These are phyloP conservation scores for Chymomyza costata DNA, from an alignment of 1,140 invertebrate species.

Conservation along the genomic window DNA sequence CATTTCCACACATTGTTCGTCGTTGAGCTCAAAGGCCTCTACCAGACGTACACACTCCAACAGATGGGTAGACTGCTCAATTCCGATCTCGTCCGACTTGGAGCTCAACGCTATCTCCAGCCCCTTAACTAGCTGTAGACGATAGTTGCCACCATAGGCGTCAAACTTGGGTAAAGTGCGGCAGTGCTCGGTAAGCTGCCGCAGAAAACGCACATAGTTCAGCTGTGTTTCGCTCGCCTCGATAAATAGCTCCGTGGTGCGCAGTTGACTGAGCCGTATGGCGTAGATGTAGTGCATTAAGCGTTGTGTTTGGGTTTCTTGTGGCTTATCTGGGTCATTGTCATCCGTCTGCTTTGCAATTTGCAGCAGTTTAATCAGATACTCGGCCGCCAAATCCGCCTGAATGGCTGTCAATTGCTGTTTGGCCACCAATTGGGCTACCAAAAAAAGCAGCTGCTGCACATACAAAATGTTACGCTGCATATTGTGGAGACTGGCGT, in stretches of 20 bases:
- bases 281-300: slow-evolving; percentile 62
- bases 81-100: neutral
- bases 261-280: slow-evolving; percentile 44
- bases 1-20: slow-evolving; percentile 49
- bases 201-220: slow-evolving; percentile 56
- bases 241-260: slow-evolving; percentile 42
- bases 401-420: slow-evolving; percentile 32
- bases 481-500: slow-evolving; percentile 37
- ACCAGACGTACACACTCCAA: slow-evolving; percentile 46
- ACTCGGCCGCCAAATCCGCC: slow-evolving; percentile 37
- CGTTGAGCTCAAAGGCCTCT: slow-evolving; percentile 46
- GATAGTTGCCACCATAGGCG: slow-evolving; percentile 43
- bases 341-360: slow-evolving; percentile 24
- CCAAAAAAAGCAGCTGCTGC: slow-evolving; percentile 49
- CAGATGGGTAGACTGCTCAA: slow-evolving; percentile 32
- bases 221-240: slow-evolving; percentile 29
- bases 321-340: slow-evolving; percentile 11
- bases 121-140: slow-evolving; percentile 52
- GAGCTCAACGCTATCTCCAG: slow-evolving; percentile 42
- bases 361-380: slow-evolving; percentile 48
- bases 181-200: slow-evolving; percentile 40
- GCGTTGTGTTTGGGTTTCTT: slow-evolving; percentile 31
- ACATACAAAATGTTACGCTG: slow-evolving; percentile 59
- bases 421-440: slow-evolving; percentile 35
- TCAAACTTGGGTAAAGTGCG: slow-evolving; percentile 35